Evolutionary conservation across 2,888 invertebrate species (phyloP), one percentile per base, ranked within the genome.

Genomic region (Brachyptera putata): DNA sequence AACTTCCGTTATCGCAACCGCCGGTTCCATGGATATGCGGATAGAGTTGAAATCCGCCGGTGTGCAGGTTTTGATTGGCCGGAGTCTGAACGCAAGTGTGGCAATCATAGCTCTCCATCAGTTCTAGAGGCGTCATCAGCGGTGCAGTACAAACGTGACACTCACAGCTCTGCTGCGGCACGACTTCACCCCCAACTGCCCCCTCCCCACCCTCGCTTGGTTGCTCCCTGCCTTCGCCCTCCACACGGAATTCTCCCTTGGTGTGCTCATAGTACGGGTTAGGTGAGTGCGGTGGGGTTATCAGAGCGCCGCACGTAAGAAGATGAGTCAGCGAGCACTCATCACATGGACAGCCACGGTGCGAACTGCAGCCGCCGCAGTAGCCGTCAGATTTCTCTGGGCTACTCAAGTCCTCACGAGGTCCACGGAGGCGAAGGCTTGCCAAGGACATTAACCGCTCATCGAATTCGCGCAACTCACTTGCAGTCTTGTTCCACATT

Each of bases 131-230:
- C 21, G 65, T 58, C 64, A 66, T 62, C 11, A 63, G 65, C 3
- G 67, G 68, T 13, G 65, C 67, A 36, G 67, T 66, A 60, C 69
- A 69, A 13, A 68, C 67, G 58, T 68, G 68, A 58, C 69, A 69
- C 57, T 69, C 68, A 61, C 69, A 69, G 49, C 64, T 63, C 50
- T 63, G 65, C 63, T 58, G 66, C 21, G 26, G 58, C 49, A 37
- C 34, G 41, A 63, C 61, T 41, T 16, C 43, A 39, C 37, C 43
- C 39, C 22, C 39, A 41, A 30, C 57, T 43, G 62, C 41, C 21
- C 48, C 57, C n/a, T 50, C 24, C 1, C 60, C 56, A 26, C 49
- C 36, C 5, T 49, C 46, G 11, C 50, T 26, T n/a, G 63, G 60
- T 36, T 63, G 57, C 50, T 63, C 63, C 43, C 64, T 62, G 0